These are phyloP conservation scores for Dermochelys coriacea DNA, from an alignment of 2,797 vertebrate genomes.

Conservation along the genomic window DNA sequence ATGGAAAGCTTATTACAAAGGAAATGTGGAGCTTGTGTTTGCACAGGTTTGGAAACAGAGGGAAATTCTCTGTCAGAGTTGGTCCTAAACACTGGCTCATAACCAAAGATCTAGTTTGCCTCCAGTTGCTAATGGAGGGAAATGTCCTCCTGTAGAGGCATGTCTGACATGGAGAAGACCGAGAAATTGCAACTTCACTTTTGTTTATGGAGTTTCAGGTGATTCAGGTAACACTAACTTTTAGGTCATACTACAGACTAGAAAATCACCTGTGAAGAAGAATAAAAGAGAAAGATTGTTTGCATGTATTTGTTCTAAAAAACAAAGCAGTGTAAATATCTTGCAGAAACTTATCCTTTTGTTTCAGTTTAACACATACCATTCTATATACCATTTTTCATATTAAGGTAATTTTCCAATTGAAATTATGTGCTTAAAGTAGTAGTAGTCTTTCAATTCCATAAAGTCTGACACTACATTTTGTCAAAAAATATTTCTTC, in stretches of 20 bases:
- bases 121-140: neutral
- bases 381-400: neutral
- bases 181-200: constrained; percentile 8
- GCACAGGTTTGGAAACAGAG: neutral
- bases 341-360: neutral
- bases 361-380: constrained; percentile 6
- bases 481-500: neutral
- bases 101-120: constrained; percentile 4
- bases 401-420: neutral
- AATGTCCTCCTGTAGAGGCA: neutral
- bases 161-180: neutral
- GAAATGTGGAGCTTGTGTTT: neutral
- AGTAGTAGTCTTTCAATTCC: neutral
- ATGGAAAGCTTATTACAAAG: neutral
- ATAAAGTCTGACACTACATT: neutral
- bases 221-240: neutral
- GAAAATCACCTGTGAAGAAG: neutral
- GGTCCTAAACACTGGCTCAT: neutral
- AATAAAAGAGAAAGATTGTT: neutral
- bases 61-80: neutral
- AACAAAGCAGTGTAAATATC: neutral
- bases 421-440: neutral
- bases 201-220: neutral
- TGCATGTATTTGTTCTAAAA: neutral
- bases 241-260: neutral